A percentile compares a stretch with the other conserved stretches of the same genome.
These are phyloP conservation scores for Penaeus chinensis DNA, from an alignment of 1,140 invertebrate genomes.

Conservation along the genomic window DNA sequence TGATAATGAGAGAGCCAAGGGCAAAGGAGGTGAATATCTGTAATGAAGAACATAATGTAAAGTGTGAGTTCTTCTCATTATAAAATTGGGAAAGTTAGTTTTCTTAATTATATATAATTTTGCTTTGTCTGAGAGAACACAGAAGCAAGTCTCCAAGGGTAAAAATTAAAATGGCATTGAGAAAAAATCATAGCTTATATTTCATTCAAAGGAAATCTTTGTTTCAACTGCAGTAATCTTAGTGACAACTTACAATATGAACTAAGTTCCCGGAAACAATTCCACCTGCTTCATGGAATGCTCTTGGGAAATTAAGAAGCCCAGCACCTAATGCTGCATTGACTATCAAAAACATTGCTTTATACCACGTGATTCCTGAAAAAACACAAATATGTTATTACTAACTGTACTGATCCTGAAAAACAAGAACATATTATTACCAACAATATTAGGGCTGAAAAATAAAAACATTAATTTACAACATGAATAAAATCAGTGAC, in stretches of 20 bases:
- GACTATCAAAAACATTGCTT: conserved; percentile 77
- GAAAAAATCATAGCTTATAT: too few species aligned
- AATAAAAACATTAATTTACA: not conserved
- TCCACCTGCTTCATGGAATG: conserved; percentile 78
- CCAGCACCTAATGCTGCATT: conserved; percentile 80
- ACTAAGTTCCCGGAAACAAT: conserved; percentile 66
- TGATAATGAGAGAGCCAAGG: conserved; percentile 44
- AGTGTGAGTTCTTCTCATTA: too few species aligned
- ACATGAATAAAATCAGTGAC: too few species aligned
- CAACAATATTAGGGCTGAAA: too few species aligned
- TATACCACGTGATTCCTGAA: conserved; percentile 72
- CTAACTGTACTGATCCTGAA: not conserved
- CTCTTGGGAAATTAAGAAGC: conserved; percentile 79
- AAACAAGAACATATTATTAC: not conserved
- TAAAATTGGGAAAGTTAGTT: too few species aligned
- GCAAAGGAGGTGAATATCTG: conserved; percentile 42
- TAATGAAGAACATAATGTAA: conserved; percentile 23
- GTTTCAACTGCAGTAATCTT: not conserved
- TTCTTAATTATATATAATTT: too few species aligned
- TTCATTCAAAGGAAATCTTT: too few species aligned
- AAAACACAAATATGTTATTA: not conserved
- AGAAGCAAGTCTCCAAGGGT: too few species aligned
- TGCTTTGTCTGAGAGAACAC: too few species aligned
- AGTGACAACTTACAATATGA: conserved; percentile 38
- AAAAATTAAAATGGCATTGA: too few species aligned